A percentile compares a stretch with the other conserved stretches of the same genome.
Evolutionary conservation across 2,113 vertebrate genomes (phyloP).

Genomic region (Gallinago paraguaiae): DNA sequence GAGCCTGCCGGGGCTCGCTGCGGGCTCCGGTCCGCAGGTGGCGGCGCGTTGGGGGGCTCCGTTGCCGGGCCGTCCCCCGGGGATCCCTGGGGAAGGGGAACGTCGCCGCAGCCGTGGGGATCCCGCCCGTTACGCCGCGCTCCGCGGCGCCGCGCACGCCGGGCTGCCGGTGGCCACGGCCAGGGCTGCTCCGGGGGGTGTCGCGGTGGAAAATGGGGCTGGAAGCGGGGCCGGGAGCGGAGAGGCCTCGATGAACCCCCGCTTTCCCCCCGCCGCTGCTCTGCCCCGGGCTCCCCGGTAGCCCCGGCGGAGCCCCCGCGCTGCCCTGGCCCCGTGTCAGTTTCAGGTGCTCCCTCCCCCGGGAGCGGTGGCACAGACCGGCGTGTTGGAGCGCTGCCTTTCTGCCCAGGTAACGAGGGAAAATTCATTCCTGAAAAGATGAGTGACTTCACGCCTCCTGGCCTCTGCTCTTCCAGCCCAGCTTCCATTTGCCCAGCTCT

Average conservation of each 20-base stretch:
- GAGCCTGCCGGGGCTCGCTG: too few species aligned
- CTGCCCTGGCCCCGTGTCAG: too few species aligned
- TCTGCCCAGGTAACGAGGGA: background rate
- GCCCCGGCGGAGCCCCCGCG: background rate
- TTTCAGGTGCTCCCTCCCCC: too few species aligned
- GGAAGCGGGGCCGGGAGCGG: accelerated
- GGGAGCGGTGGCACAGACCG: too few species aligned
- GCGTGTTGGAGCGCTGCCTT: background rate
- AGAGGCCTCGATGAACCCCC: accelerated
- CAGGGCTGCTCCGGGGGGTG: background rate
- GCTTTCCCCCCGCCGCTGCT: background rate
- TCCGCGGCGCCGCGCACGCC: accelerated
- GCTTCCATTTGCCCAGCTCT: accelerated
- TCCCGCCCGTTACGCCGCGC: accelerated
- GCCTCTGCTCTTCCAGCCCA: background rate
- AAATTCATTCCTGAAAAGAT: background rate
- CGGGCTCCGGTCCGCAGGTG: background rate
- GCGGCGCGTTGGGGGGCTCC: background rate
- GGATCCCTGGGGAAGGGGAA: background rate
- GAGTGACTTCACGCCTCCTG: background rate
- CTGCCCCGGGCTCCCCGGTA: background rate
- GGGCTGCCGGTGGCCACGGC: accelerated
- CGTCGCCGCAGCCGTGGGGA: background rate
- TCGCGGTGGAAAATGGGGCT: accelerated
- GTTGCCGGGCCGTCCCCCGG: background rate